Base-by-base conservation (phyloP, 2,113 vertebrate species). In the Dasyurus viverrinus region DNA sequence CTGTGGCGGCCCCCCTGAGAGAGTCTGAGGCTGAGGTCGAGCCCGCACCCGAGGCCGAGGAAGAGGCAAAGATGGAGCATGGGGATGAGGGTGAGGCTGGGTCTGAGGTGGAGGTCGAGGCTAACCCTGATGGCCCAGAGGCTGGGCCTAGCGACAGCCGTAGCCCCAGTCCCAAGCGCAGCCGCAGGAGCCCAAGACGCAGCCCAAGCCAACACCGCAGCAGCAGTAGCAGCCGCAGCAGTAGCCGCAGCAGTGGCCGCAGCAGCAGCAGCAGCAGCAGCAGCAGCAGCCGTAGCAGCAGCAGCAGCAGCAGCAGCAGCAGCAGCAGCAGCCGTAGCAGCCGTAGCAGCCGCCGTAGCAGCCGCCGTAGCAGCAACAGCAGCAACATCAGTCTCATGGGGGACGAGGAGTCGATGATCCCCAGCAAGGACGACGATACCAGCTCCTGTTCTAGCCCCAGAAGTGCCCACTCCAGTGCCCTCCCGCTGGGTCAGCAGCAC, bases 321-420 rank as follows among this genome's bases (percentile, higher is more conserved):
- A 96, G 47, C 47, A 47, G 47, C 25, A 8, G 24, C 55, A 3
- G 0, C 57, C 30, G 57, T 27, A 10, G 10, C 57, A 36, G 27
- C 57, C n/a, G 47, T 4, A 47, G 47, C 25, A 8, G 24, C 55
- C 23, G 0, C 57, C 30, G 57, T 27, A 10, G 10, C 57, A 36
- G 27, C 57, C 0, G 11, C 2, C 14, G 57, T 36, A 4, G 36
- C 68, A 84, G n/a, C 68, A 76, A 1, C 16, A 76, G 4, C 36
- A 84, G 68, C 68, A 84, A n/a, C 98, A 99, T 99, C 99, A 96
- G 99, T 99, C 94, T 99, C 99, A 93, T 99, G 98, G 46, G 98
- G 99, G 12, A 98, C 98, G 68, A 42, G 19, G 7, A 8, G 0
- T 6, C 23, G 16, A 22, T n/a, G 36, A 0, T 42, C 1, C 5